Conservation (phyloP, 2,113 vertebrate genomes). For the Lampris incognitus region DNA sequence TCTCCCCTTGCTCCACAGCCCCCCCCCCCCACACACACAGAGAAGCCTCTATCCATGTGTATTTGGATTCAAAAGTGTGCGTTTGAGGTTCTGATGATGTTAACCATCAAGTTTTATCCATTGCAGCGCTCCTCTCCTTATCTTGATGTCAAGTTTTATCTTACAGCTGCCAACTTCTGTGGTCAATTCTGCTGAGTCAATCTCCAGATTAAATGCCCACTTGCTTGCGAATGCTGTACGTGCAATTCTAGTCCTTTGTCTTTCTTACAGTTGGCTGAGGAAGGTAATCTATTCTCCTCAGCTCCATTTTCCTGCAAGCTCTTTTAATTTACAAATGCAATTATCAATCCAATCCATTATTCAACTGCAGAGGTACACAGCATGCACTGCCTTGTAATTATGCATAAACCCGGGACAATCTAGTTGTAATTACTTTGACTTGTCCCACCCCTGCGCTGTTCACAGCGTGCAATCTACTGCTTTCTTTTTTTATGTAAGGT, state of each 20-base stretch:
- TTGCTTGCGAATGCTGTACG: constrained; percentile 7
- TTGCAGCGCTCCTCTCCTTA: no score
- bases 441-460: constrained; percentile 28
- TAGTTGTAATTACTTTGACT: constrained; percentile 77
- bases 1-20: no score
- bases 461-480: constrained; percentile 24
- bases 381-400: constrained; percentile 68
- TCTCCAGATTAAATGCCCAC: not conserved
- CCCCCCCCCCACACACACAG: no score
- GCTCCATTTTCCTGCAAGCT: constrained; percentile 43
- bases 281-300: constrained; percentile 49
- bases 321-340: constrained; percentile 87
- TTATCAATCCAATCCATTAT: constrained; percentile 80
- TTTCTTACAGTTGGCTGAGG: constrained; percentile 12
- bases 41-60: no score
- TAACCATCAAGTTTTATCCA: no score
- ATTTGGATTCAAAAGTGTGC: no score
- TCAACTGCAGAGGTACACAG: constrained; percentile 63
- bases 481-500: constrained; percentile 26
- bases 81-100: no score
- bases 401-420: constrained; percentile 67
- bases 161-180: not conserved
- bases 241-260: constrained; percentile 4
- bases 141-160: not conserved
- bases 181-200: not conserved